Base-by-base conservation (phyloP, 2,888 invertebrate genomes). In the Stomorhina lunata region DNA sequence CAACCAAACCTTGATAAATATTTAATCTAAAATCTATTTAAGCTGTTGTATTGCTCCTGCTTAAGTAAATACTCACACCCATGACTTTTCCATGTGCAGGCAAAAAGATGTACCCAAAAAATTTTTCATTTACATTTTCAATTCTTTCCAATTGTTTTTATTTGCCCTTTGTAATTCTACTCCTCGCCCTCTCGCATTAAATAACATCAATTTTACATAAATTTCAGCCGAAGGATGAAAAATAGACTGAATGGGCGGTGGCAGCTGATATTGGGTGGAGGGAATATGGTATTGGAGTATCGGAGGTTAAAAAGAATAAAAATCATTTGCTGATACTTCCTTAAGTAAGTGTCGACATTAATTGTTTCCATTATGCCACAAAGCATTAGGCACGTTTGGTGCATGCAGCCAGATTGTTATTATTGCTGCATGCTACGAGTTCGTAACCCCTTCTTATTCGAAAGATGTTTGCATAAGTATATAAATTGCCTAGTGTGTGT, bases 341-440 rank as follows among this genome's bases (percentile, higher is more conserved):
- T 82, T 40, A 66, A 82, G 55, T 79, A 79, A 79, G 78, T 82
- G 82, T 78, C 69, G 78, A 79, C 78, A 73, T 71, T 82, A 82
- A 82, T 82, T 82, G 82, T 79, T 82, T 73, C 34, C 53, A 79
- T 72, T 81, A 55, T 81, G 73, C 57, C 78, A n/a, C n/a, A 57
- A 65, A 57, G 68, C 81, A 82, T 82, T 82, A 82, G 75, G 71
- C 69, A 79, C 79, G 69, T 82, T 61, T 48, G 32, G 22, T 73
- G 10, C 43, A 37, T 79, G 40, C 75, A 76, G 50, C 40, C 53
- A 73, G 78, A 68, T 65, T 48, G 4, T 27, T 65, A 4, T 32
- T 32, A 25, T 71, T 40, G 40, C 3, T 10, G 9, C 50, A 50
- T 50, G 1, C 22, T 22, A n/a, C n/a, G n/a, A n/a, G n/a, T n/a